These are phyloP conservation scores for Hippoglossus stenolepis DNA, from an alignment of 2,113 vertebrate genomes.

Conservation along the genomic window DNA sequence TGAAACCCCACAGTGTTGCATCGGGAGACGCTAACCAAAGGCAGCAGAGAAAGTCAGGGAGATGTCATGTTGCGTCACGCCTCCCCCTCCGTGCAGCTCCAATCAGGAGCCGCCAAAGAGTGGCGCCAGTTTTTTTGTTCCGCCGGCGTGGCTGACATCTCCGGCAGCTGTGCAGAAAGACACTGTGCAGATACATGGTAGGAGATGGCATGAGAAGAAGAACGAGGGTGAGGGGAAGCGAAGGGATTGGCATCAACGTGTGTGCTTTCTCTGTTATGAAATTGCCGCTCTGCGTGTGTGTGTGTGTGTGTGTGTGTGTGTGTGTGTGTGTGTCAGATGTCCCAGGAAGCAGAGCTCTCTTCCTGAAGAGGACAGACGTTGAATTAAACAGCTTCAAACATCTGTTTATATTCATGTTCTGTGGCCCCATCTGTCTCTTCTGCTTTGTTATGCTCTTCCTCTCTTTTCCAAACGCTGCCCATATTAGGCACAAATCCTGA, in stretches of 20 bases:
- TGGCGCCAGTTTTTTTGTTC: neutral
- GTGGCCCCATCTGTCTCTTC: slow-evolving; percentile 1
- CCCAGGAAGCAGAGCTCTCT: slow-evolving; percentile 12
- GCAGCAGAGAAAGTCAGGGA: neutral
- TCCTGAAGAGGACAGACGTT: slow-evolving; percentile 62
- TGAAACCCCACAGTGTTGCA: too few relatives aligned
- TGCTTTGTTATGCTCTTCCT: slow-evolving; percentile 13
- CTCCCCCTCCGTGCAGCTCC: neutral
- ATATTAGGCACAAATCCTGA: slow-evolving; percentile 29
- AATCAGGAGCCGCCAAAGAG: neutral
- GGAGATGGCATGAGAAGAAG: slow-evolving; percentile 5
- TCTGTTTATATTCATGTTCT: slow-evolving; percentile 46
- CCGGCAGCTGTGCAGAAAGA: slow-evolving; percentile 1
- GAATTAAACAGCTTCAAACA: slow-evolving; percentile 57
- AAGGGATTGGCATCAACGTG: slow-evolving; percentile 29
- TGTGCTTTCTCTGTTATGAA: slow-evolving; percentile 29
- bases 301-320: too few relatives aligned
- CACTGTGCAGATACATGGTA: neutral
- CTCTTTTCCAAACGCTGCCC: slow-evolving; percentile 18
- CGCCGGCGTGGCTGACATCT: slow-evolving; percentile 1
- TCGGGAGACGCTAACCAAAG: too few relatives aligned
- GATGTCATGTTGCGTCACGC: slow-evolving; percentile 17
- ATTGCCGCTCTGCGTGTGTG: slow-evolving; percentile 7
- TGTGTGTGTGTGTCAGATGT: slow-evolving; percentile 35
- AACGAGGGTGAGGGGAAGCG: neutral